phyloP scores from a whole-genome alignment of 2,888 invertebrate genomes.

The Odontocerum albicorne region DNA sequence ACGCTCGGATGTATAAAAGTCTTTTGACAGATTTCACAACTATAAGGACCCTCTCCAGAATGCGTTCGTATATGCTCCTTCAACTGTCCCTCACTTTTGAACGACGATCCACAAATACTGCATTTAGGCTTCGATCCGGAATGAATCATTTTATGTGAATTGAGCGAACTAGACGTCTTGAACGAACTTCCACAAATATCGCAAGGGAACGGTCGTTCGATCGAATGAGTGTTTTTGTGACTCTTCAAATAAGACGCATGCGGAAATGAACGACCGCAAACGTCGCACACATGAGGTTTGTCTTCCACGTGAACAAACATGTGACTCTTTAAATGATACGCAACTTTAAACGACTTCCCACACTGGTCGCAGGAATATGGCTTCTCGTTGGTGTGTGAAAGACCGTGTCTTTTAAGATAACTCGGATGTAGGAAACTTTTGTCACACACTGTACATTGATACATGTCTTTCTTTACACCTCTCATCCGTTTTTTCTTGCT shows the following conservation, averaged over 20 bases:
- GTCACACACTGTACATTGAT: neutral
- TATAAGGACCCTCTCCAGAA: slow-evolving; percentile 44
- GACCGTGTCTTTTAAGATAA: neutral
- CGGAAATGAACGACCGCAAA: neutral
- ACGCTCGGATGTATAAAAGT: neutral
- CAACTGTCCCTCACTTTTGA: slow-evolving; percentile 43
- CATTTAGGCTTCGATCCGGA: slow-evolving; percentile 37
- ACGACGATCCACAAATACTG: slow-evolving; percentile 43
- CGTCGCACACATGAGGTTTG: neutral
- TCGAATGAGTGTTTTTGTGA: neutral
- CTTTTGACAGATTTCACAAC: slow-evolving; percentile 41
- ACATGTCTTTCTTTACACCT: neutral
- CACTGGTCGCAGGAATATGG: neutral
- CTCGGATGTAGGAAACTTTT: neutral
- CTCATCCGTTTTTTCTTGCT: too few relatives aligned
- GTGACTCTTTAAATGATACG: neutral
- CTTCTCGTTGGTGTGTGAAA: neutral
- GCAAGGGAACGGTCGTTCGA: neutral
- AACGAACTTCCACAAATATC: neutral
- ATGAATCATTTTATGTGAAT: neutral
- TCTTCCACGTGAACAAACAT: neutral
- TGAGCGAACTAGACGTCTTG: neutral
- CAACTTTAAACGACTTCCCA: neutral
- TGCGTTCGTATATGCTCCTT: slow-evolving; percentile 41
- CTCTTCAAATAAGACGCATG: neutral